Conservation (phyloP, 2,113 vertebrate genomes). For the Hippocampus guttulatus region DNA sequence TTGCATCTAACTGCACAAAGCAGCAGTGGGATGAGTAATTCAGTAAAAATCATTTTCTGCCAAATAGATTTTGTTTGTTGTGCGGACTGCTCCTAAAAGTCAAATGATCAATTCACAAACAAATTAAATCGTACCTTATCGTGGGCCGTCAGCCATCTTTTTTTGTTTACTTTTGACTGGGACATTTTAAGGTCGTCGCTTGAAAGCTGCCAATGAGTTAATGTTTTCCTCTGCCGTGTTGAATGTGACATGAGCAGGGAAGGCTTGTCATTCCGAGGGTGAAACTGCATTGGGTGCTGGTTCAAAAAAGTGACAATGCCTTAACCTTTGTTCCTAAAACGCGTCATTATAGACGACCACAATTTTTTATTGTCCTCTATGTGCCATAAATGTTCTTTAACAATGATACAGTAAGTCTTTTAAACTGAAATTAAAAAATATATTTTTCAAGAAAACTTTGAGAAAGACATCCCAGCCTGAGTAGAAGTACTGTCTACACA, state of each 20-base stretch:
- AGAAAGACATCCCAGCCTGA: too few species aligned
- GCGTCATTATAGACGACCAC: background rate
- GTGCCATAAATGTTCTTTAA: background rate
- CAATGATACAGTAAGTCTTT: background rate
- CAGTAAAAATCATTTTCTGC: background rate
- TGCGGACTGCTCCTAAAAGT: background rate
- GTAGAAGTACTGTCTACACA: too few species aligned
- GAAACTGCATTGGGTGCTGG: background rate
- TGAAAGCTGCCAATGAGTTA: background rate
- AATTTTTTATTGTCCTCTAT: background rate
- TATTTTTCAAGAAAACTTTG: background rate
- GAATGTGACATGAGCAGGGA: background rate
- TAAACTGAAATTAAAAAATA: background rate
- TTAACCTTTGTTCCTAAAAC: background rate
- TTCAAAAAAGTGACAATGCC: background rate
- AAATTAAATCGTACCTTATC: background rate
- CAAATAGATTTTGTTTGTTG: conserved; percentile 5
- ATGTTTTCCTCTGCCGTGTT: background rate
- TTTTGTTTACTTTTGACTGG: conserved; percentile 3
- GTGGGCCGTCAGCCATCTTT: background rate
- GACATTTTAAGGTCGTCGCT: background rate
- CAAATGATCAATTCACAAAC: background rate
- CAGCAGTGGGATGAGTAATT: background rate
- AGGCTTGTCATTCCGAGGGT: background rate
- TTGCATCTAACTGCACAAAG: too few species aligned